Evolutionary conservation across 2,888 invertebrate genomes (phyloP), one percentile per base, ranked within the genome.

Genomic region (Dryomyza anilis): DNA sequence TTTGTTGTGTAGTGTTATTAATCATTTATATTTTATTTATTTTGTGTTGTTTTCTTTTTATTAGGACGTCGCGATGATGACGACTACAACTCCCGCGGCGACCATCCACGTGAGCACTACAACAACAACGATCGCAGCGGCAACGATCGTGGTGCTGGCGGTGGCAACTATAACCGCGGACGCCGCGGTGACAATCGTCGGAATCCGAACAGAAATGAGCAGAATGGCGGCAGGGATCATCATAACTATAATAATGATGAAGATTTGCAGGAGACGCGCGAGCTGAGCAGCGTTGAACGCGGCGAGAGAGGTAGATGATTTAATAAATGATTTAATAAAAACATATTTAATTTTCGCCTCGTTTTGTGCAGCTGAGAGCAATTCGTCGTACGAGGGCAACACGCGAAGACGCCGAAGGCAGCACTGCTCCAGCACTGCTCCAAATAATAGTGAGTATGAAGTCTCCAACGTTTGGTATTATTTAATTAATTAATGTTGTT

Each of bases 331-430:
- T 45, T 25, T 33, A 27, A 2, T 12, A 23, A 50, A 48, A 30
- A 25, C 8, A 12, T 63, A 4, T 16, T n/a, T 25, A 46, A 16
- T 27, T 23, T 14, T 23, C 16, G 25, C 19, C 12, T 23, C 39
- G 14, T 16, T 12, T 39, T 7, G 0, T 70, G 43, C 66, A 83
- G 83, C 83, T 71, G 83, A 84, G 75, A 83, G 84, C 70, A 81
- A 81, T 76, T 83, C 83, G 59, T 83, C 83, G 39, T 82, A 78
- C 69, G 83, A 83, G 72, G 82, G 80, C 66, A 82, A 78, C 71
- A 77, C 80, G 68, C 71, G 82, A 71, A 76, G 83, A 74, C 82
- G 83, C 70, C 75, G 83, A 74, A 74, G 79, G 73, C 82, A 82
- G 71, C 82, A 80, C 76, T 81, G 77, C 74, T 76, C 78, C 76